These are phyloP conservation scores for Xylocampa areola DNA, from an alignment of 2,888 invertebrate species.

Conservation along the genomic window DNA sequence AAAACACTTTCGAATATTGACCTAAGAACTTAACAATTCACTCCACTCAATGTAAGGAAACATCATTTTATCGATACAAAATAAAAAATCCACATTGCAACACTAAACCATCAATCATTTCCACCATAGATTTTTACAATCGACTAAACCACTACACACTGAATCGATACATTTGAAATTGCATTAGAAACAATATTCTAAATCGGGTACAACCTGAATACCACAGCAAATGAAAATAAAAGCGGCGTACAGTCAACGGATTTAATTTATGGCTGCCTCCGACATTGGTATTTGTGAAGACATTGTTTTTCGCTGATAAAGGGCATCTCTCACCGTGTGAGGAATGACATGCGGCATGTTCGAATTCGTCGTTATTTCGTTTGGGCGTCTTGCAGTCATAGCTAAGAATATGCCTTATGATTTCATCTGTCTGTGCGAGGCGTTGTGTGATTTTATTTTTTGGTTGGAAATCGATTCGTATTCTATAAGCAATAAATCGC, in stretches of 20 bases:
- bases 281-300: slow-evolving; percentile 45
- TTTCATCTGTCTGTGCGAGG: background rate
- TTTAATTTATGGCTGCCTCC: slow-evolving; percentile 48
- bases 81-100: slow-evolving; percentile 40
- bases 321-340: slow-evolving; percentile 25
- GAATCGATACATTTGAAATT: slow-evolving; percentile 56
- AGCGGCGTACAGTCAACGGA: slow-evolving; percentile 29
- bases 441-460: background rate
- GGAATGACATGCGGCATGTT: slow-evolving; percentile 47
- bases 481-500: no score
- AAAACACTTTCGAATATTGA: no score
- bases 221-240: slow-evolving; percentile 49
- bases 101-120: slow-evolving; percentile 41
- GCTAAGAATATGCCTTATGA: slow-evolving; percentile 2
- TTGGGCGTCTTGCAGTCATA: slow-evolving; percentile 25
- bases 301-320: slow-evolving; percentile 58
- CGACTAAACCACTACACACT: slow-evolving; percentile 26
- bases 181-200: slow-evolving; percentile 52
- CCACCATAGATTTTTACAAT: slow-evolving; percentile 48
- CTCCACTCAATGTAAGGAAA: slow-evolving; percentile 16
- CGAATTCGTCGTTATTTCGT: slow-evolving; percentile 31
- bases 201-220: slow-evolving; percentile 56
- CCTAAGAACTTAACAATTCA: no score
- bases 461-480: no score
- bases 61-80: slow-evolving; percentile 24